Evolutionary conservation across 2,113 vertebrate species (phyloP), one percentile per base, ranked within the genome.

Genomic region (Condylura cristata): DNA sequence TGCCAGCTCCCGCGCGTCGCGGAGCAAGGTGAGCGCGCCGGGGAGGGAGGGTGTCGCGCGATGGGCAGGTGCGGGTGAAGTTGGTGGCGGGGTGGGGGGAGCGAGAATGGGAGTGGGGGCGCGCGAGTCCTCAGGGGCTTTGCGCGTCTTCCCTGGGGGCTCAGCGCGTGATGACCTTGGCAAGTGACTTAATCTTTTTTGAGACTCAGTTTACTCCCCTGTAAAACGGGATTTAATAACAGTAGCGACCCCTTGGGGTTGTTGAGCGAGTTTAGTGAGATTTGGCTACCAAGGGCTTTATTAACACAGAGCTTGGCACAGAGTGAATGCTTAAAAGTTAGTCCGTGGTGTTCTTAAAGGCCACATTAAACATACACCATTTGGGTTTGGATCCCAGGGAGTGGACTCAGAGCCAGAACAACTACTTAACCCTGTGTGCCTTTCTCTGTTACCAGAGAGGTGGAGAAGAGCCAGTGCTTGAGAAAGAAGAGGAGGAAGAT

Each of bases 381-480:
- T 68, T 6, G 10, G 48, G 30, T 72, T 11, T 39, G n/a, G 90
- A 65, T 32, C 61, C 26, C 37, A 32, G 39, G n/a, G 8, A 14
- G 46, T 20, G 51, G 58, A 56, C 44, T 11, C 48, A 4, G 37
- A n/a, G 70, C 41, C 28, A 74, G 61, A 82, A 80, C 39, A 60
- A 28, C 56, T 46, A 3, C 60, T 58, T 58, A 18, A 91, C n/a
- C 32, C 34, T 16, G 5, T 28, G 34, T 41, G 28, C 48, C 28
- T 89, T 65, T 84, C 68, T 51, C 53, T 18, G 75, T 26, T 8
- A 34, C 60, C 82, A 85, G 95, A 97, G 97, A 96, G 91, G 89
- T 91, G 82, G 97, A 70, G 98, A 98, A 95, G 98, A 97, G 85
- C 98, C 98, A 83, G 98, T 98, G 84, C 98, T 97, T 96, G 98